Base-by-base conservation (phyloP, 2,797 vertebrate species). In the Serranus cabrilla region DNA sequence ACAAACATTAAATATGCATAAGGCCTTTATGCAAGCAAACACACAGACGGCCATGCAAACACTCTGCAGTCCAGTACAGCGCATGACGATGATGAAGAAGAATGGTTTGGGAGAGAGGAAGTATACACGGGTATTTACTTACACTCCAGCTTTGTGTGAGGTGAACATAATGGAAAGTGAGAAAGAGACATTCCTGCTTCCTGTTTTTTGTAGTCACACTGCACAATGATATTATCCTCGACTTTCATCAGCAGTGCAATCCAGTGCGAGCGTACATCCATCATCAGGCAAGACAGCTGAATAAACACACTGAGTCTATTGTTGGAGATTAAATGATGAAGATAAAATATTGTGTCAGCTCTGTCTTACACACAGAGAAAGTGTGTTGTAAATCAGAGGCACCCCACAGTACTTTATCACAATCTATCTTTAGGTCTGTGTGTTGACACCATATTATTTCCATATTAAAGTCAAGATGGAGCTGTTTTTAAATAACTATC, bases 1-100 rank as follows among this genome's bases (percentile, higher is more conserved):
- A 62, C 55, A 9, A 56, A 60, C 74, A 85, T 93, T 88, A 93
- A 93, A 92, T 85, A 92, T 92, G 87, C 57, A 95, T 70, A 60
- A 80, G 82, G 72, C 68, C 67, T 47, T 64, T 57, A 58, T 76
- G 52, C 73, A 67, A 62, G 72, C 52, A 76, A 61, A 75, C 6
- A 47, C 51, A 54, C 50, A 62, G 43, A 20, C 31, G 31, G 45
- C 52, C 43, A 47, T 25, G 61, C 60, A 65, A 64, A 74, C 45
- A 60, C 46, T 60, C 57, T 62, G 52, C 43, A 31, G 58, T 58
- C 18, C 37, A 39, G 67, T 25, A 21, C 16, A 56, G 43, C 27
- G 37, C n/a, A 16, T 64, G 43, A 59, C 17, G 27, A 13, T 61
- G 60, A 78, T 34, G 83, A 78, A 23, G 37, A 51, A 7, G 59